These are phyloP conservation scores for Odontocerum albicorne DNA, from an alignment of 2,888 invertebrate species.

Conservation along the genomic window DNA sequence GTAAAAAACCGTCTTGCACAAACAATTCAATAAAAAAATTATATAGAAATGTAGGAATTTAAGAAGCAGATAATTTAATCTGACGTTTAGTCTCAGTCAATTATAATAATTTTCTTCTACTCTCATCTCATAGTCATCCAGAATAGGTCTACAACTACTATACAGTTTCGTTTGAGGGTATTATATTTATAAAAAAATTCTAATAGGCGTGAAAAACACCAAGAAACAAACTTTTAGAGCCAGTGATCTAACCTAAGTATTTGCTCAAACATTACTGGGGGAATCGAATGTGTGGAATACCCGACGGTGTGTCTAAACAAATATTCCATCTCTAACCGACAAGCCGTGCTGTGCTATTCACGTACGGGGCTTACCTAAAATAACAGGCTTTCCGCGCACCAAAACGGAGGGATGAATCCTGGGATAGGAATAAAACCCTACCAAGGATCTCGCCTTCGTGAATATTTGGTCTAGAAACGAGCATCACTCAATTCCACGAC, in stretches of 20 bases:
- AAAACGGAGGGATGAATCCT: slow-evolving; percentile 11
- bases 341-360: slow-evolving; percentile 5
- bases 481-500: slow-evolving; percentile 15
- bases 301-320: slow-evolving; percentile 26
- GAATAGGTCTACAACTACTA: too few relatives aligned
- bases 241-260: slow-evolving; percentile 27
- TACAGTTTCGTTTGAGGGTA: too few relatives aligned
- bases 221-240: too few relatives aligned
- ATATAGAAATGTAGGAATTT: too few relatives aligned
- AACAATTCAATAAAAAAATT: too few relatives aligned
- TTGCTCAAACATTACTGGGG: slow-evolving; percentile 28
- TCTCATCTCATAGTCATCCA: background rate
- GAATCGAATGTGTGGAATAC: slow-evolving; percentile 28
- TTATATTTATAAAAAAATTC: too few relatives aligned
- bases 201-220: too few relatives aligned
- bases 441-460: slow-evolving; percentile 1
- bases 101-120: background rate
- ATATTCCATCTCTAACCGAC: slow-evolving; percentile 22
- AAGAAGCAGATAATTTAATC: too few relatives aligned
- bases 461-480: slow-evolving; percentile 13
- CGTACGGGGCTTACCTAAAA: slow-evolving; percentile 1
- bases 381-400: background rate
- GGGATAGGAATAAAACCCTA: slow-evolving; percentile 2
- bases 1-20: too few relatives aligned
- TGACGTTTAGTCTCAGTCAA: too few relatives aligned